phyloP scores from a whole-genome alignment of 2,888 invertebrate genomes.

The Mesopsocus fuscifrons region DNA sequence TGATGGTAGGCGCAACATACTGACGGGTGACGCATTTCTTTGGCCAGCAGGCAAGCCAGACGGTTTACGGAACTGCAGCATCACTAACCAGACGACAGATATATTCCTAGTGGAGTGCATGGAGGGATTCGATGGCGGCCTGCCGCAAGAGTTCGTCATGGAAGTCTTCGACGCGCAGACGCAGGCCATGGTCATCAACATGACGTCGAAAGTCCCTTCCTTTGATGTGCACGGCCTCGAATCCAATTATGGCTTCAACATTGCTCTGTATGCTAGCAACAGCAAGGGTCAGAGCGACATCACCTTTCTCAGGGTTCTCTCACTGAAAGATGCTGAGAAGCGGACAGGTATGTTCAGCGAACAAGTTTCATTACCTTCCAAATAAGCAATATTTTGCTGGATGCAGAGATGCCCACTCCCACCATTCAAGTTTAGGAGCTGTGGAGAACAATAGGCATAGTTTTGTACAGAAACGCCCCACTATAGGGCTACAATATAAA shows the following conservation, averaged over 20 bases:
- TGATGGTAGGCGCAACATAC: too few species aligned
- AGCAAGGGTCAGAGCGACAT: slow-evolving; percentile 49
- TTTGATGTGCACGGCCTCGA: slow-evolving; percentile 46
- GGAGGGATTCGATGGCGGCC: slow-evolving; percentile 58
- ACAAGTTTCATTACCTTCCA: neutral
- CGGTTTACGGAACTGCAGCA: slow-evolving; percentile 48
- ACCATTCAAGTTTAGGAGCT: too few species aligned
- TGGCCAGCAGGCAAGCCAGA: slow-evolving; percentile 45
- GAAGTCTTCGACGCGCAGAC: slow-evolving; percentile 39
- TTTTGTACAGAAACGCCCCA: too few species aligned
- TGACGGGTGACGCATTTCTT: neutral
- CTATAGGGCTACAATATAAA: too few species aligned
- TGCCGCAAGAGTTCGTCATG: slow-evolving; percentile 52
- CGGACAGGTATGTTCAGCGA: slow-evolving; percentile 34
- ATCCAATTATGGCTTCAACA: slow-evolving; percentile 46
- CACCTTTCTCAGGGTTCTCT: slow-evolving; percentile 43
- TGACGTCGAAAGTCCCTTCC: slow-evolving; percentile 35
- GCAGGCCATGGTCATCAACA: slow-evolving; percentile 33
- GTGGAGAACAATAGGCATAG: too few species aligned
- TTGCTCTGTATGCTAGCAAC: slow-evolving; percentile 48
- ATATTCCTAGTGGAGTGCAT: slow-evolving; percentile 51
- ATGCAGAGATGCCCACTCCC: too few species aligned
- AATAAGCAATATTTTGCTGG: too few species aligned
- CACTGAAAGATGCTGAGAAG: slow-evolving; percentile 51
- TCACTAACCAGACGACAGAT: slow-evolving; percentile 51